A percentile compares a stretch with the other conserved stretches of the same genome.
Evolutionary conservation across 2,888 invertebrate genomes (phyloP).

Genomic region (Cryptus viduatorius): DNA sequence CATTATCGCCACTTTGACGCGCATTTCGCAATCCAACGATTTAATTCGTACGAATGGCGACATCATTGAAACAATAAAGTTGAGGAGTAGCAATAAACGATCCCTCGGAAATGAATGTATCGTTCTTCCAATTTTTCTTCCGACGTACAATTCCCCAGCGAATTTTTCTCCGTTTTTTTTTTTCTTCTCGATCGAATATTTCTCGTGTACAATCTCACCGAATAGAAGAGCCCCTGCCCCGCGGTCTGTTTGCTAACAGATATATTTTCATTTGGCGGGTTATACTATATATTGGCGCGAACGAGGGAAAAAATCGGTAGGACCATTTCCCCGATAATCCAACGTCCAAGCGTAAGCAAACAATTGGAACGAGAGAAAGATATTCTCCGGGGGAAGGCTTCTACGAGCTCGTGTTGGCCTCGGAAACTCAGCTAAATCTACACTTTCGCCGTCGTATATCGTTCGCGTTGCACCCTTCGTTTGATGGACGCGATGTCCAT

Average conservation of each 20-base stretch:
- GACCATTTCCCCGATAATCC: slow-evolving; percentile 55
- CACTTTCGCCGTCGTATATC: slow-evolving; percentile 37
- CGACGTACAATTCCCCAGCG: slow-evolving; percentile 13
- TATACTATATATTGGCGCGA: slow-evolving; percentile 80
- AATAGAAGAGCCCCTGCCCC: slow-evolving; percentile 56
- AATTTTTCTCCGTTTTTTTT: slow-evolving; percentile 27
- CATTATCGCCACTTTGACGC: neutral
- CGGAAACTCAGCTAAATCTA: slow-evolving; percentile 33
- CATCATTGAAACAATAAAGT: neutral
- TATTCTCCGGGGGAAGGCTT: slow-evolving; percentile 53
- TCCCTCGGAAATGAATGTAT: slow-evolving; percentile 8
- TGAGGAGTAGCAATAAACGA: slow-evolving; percentile 32
- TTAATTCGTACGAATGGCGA: neutral
- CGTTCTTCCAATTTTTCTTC: slow-evolving; percentile 31
- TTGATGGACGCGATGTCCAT: slow-evolving; percentile 81
- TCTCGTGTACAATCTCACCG: slow-evolving; percentile 29
- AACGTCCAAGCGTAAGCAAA: slow-evolving; percentile 60
- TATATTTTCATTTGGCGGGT: slow-evolving; percentile 85
- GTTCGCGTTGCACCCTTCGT: slow-evolving; percentile 73
- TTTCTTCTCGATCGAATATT: slow-evolving; percentile 42
- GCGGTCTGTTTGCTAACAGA: slow-evolving; percentile 83
- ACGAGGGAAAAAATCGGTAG: slow-evolving; percentile 70
- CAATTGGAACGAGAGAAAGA: slow-evolving; percentile 49
- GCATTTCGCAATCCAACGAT: neutral
- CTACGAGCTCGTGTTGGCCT: slow-evolving; percentile 9